Evolutionary conservation across 2,113 vertebrate species (phyloP).

Genomic region (Podarcis muralis): DNA sequence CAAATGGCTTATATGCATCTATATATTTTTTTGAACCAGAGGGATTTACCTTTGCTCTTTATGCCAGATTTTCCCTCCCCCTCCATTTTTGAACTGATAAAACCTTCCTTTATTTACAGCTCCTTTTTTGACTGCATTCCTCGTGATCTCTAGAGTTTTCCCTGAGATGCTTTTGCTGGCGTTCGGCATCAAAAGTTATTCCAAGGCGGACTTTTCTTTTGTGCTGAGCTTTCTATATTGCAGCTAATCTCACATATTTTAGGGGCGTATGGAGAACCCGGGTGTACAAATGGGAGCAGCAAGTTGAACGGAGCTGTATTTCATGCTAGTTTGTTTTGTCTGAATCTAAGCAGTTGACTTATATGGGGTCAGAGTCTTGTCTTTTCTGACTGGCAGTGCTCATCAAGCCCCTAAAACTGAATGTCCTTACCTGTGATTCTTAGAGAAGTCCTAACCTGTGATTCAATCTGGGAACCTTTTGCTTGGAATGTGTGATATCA

Average conservation of each 20-base stretch:
- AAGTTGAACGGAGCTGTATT: not conserved
- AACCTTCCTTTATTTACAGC: constrained; percentile 31
- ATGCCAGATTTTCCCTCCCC: constrained; percentile 5
- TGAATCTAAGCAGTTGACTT: constrained; percentile 1
- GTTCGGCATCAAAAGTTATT: not conserved
- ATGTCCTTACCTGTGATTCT: not conserved
- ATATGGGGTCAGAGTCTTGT: not conserved
- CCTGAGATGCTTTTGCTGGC: not conserved
- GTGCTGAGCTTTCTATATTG: not conserved
- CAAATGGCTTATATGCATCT: constrained; percentile 5
- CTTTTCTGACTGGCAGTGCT: not conserved
- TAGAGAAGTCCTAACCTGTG: too few species aligned
- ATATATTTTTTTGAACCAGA: constrained; percentile 17
- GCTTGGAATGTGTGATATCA: not conserved
- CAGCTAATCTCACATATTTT: not conserved
- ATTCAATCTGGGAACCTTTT: not conserved
- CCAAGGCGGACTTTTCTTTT: not conserved
- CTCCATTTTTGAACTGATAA: not conserved
- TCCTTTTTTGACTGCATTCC: constrained; percentile 20
- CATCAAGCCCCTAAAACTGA: not conserved
- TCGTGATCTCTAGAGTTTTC: not conserved
- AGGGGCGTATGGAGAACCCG: not conserved
- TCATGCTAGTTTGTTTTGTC: not conserved
- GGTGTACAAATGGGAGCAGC: not conserved
- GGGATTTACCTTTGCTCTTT: constrained; percentile 30